A percentile compares a stretch with the other conserved stretches of the same genome.
phyloP scores from a whole-genome alignment of 2,113 vertebrate genomes.

The Rhizomys pruinosus region DNA sequence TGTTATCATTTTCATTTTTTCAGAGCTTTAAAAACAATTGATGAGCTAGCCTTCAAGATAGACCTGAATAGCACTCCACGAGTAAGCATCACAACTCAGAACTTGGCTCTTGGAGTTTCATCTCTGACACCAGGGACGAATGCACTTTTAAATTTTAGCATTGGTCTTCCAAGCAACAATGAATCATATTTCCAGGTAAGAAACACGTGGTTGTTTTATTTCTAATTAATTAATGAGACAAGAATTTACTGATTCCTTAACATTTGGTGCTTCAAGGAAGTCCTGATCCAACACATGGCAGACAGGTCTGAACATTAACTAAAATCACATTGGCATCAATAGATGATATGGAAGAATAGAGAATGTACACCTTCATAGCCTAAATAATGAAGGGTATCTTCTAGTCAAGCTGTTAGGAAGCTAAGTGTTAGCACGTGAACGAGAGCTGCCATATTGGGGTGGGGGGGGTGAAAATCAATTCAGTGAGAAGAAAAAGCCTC shows the following conservation, averaged over 20 bases:
- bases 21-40: constrained; percentile 95
- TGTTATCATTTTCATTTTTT: constrained; percentile 68
- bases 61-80: constrained; percentile 89
- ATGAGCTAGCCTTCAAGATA: constrained; percentile 94
- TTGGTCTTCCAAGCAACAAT: constrained; percentile 88
- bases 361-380: neutral
- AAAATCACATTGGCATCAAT: neutral
- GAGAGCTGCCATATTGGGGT: neutral
- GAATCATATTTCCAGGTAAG: constrained; percentile 92
- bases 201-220: neutral
- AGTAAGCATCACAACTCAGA: constrained; percentile 91
- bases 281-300: neutral
- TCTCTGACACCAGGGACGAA: constrained; percentile 88
- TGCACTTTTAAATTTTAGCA: constrained; percentile 91
- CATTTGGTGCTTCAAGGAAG: neutral
- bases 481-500: neutral
- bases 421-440: neutral
- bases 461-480: neutral
- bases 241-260: neutral
- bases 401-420: neutral
- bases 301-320: neutral
- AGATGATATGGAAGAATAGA: too few species aligned
- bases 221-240: neutral
- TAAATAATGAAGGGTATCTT: neutral
- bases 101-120: constrained; percentile 92